These are phyloP conservation scores for Panthera leo DNA, from an alignment of 2,113 vertebrate species.

Conservation along the genomic window DNA sequence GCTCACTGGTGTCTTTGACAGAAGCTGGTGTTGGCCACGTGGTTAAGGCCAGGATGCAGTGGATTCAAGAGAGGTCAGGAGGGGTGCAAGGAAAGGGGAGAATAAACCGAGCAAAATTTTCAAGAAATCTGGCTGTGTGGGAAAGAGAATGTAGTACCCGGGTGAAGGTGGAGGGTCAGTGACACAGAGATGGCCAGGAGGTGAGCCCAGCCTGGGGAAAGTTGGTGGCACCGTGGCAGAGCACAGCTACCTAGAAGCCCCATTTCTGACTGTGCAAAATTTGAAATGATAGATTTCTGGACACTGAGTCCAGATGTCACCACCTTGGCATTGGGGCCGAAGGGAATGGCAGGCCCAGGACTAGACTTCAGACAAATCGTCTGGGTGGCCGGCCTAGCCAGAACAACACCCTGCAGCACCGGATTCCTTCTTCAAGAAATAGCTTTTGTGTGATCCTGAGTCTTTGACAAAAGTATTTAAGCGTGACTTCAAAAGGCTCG, in stretches of 20 bases:
- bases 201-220: too few species aligned
- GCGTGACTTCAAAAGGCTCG: neutral
- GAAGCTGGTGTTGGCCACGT: rapidly evolving
- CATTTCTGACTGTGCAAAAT: neutral
- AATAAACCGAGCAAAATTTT: neutral
- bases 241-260: neutral
- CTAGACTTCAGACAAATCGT: neutral
- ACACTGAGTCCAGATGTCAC: neutral
- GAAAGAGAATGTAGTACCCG: neutral
- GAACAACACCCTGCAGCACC: neutral
- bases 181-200: neutral
- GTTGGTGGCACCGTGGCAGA: neutral
- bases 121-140: neutral
- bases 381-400: neutral
- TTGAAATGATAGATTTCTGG: neutral
- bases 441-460: neutral
- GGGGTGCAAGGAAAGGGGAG: neutral
- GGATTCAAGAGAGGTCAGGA: neutral
- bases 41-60: rapidly evolving
- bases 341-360: too few species aligned
- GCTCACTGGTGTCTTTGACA: neutral
- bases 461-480: neutral
- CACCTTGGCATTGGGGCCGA: neutral
- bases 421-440: neutral
- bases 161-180: neutral